Conservation (phyloP, 2,797 vertebrate species). For the Peromyscus aztecus region DNA sequence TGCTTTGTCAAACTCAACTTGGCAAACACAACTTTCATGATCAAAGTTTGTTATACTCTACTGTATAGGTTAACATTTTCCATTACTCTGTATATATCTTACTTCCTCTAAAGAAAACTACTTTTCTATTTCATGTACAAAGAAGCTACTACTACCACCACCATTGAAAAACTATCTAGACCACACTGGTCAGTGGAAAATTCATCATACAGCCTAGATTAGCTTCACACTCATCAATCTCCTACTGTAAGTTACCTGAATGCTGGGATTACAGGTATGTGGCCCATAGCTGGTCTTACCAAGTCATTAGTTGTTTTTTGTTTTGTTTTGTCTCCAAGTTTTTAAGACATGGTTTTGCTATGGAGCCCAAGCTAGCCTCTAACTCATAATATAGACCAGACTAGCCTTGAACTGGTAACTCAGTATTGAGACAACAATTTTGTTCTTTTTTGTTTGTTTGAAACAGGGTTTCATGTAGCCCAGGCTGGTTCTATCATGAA, state of each 20-base stretch:
- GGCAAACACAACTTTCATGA: conserved; percentile 15
- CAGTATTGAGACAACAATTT: not conserved
- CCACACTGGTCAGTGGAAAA: not conserved
- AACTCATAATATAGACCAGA: not conserved
- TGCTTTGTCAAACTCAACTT: conserved; percentile 15
- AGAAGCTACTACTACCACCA: not conserved
- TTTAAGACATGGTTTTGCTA: not conserved
- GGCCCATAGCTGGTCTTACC: not conserved
- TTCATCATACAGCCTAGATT: not conserved
- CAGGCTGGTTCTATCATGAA: not conserved
- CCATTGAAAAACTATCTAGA: not conserved
- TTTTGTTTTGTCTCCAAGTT: not conserved
- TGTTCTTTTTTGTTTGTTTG: not conserved
- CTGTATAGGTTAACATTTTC: conserved; percentile 42
- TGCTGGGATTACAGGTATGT: not conserved
- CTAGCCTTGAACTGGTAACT: not conserved
- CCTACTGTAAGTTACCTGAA: not conserved
- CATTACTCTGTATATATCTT: conserved; percentile 32
- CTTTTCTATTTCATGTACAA: conserved; percentile 22
- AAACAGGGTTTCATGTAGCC: not conserved
- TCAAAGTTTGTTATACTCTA: not conserved
- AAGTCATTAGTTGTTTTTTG: not conserved
- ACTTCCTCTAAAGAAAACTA: conserved; percentile 54
- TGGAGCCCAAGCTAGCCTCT: not conserved
- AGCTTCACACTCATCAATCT: not conserved